Percentiles rank a stretch among this genome's conserved stretches.
Conservation (phyloP, 2,113 vertebrate genomes). For the Gnathonemus longibarbis region DNA sequence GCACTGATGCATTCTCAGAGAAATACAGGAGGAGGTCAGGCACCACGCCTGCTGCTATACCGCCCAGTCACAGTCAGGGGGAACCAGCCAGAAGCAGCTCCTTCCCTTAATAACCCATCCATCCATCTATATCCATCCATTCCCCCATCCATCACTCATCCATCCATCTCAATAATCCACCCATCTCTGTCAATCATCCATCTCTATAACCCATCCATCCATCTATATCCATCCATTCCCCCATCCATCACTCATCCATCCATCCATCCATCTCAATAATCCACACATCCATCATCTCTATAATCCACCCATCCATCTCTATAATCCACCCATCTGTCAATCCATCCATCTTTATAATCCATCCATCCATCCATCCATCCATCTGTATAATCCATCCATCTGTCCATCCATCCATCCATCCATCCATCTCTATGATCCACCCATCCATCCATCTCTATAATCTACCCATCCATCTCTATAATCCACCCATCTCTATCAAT, state of each 20-base stretch:
- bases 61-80: neutral
- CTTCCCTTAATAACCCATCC: neutral
- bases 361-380: neutral
- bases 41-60: neutral
- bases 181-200: neutral
- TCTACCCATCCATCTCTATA: neutral
- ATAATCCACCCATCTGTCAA: neutral
- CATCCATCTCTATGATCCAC: neutral
- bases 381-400: neutral
- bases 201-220: neutral
- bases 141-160: neutral
- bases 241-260: too few relatives aligned
- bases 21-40: neutral
- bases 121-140: neutral
- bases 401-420: neutral
- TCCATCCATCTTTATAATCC: neutral
- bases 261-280: neutral
- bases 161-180: neutral
- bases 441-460: neutral
- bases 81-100: neutral
- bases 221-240: neutral
- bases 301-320: neutral
- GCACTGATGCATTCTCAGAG: neutral
- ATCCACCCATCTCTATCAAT: neutral
- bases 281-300: too few relatives aligned